phyloP scores from a whole-genome alignment of 2,113 vertebrate genomes.

The Gasterosteus nipponicus region DNA sequence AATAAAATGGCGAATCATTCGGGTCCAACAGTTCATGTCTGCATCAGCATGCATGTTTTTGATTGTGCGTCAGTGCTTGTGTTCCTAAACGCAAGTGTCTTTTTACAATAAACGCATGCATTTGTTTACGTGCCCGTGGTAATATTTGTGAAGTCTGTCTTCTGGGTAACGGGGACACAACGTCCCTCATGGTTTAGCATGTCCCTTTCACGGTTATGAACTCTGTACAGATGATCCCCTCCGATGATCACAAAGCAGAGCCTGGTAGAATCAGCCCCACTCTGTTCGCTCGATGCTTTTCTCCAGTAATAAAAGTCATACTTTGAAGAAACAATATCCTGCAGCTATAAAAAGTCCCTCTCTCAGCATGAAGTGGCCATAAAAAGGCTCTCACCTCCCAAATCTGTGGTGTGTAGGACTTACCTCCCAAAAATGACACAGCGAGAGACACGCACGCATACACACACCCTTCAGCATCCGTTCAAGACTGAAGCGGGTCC shows the following conservation, averaged over 20 bases:
- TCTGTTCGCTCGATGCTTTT: constrained; percentile 63
- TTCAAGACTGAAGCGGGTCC: constrained; percentile 56
- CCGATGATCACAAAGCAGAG: constrained; percentile 63
- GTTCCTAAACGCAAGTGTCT: constrained; percentile 33
- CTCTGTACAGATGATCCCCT: constrained; percentile 74
- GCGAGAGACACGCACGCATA: constrained; percentile 35
- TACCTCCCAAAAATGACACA: constrained; percentile 36
- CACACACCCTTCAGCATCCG: constrained; percentile 54
- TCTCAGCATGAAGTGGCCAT: constrained; percentile 68
- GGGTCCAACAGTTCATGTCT: constrained; percentile 44
- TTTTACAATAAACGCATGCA: constrained; percentile 14
- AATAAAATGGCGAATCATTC: constrained; percentile 54
- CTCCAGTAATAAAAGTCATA: constrained; percentile 77
- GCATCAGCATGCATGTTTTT: constrained; percentile 48
- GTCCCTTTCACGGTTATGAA: constrained; percentile 67
- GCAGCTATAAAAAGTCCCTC: constrained; percentile 70
- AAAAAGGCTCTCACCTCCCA: constrained; percentile 70
- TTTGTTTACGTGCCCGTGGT: constrained; percentile 44
- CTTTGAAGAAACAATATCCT: constrained; percentile 77
- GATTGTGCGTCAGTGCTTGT: constrained; percentile 33
- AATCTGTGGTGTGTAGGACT: constrained; percentile 53
- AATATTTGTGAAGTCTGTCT: constrained; percentile 58
- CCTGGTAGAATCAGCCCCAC: constrained; percentile 67
- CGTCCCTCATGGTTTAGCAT: constrained; percentile 62
- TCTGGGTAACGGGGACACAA: constrained; percentile 61